Evolutionary conservation across 2,888 invertebrate genomes (phyloP), one percentile per base, ranked within the genome.

Genomic region (Caenorhabditis becei): DNA sequence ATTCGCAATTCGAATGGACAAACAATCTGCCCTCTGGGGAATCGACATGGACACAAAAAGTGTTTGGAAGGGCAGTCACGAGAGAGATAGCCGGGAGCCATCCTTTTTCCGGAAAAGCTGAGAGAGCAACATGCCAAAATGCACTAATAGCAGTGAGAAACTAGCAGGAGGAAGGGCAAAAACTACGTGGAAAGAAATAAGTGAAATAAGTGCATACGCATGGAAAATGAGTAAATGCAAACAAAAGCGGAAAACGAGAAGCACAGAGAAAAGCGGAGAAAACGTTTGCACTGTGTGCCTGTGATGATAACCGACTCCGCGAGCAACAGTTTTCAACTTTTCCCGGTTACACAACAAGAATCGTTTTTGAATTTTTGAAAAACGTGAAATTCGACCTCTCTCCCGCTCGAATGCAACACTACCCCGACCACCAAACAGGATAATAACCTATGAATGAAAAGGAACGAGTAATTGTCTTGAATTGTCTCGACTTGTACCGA

Each of bases 21-120:
- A 66, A 66, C 66, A 75, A 66, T 75, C 24, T 23, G 59, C 63
- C 72, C 63, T 24, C 51, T 28, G 44, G 75, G 75, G 65, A 58
- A 59, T 66, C 61, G 51, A 37, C 20, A 75, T 59, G 66, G 49
- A 66, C 75, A 59, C 65, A 59, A 63, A 75, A 66, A 75, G 58
- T 75, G 66, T 75, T 75, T 72, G 53, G 66, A 75, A 75, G 75
- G 66, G 75, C 75, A 75, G 66, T 66, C 65, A 74, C 74, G 63
- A 72, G 49, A 49, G 62, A 54, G 14, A 28, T 26, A 53, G 58
- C 32, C 65, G 47, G 49, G 32, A 72, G 71, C 71, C 59, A 32
- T 14, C 58, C 49, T 16, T 28, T 28, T 32, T 44, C 47, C 44
- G 54, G 56, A 72, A 63, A 62, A 65, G 54, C 23, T 8, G 56